Conservation (phyloP, 2,888 invertebrate genomes). For the Eristalinus sepulchralis region DNA sequence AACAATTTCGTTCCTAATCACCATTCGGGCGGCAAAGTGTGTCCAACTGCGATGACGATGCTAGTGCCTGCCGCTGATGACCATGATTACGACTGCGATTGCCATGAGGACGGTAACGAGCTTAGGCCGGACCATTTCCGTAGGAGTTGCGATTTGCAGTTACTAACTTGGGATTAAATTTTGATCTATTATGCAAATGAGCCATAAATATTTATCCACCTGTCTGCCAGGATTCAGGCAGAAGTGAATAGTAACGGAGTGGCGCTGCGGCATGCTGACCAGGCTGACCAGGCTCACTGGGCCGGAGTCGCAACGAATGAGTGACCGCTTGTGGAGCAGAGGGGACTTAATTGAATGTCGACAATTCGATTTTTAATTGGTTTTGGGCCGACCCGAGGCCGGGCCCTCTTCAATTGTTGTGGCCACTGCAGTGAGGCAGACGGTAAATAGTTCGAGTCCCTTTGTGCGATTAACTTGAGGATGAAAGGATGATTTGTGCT, state of each 20-base stretch:
- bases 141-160: slow-evolving; percentile 50
- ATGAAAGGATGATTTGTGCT: not conserved
- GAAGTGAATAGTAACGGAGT: not conserved
- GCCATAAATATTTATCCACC: slow-evolving; percentile 70
- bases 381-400: slow-evolving; percentile 35
- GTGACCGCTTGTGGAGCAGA: slow-evolving; percentile 28
- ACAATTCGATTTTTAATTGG: slow-evolving; percentile 50
- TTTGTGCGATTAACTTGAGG: not conserved
- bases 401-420: slow-evolving; percentile 29
- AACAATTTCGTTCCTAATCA: slow-evolving; percentile 62
- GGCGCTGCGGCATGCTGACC: not conserved
- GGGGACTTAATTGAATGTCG: slow-evolving; percentile 48
- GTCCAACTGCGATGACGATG: slow-evolving; percentile 18
- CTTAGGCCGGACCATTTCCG: slow-evolving; percentile 35
- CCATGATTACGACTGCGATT: slow-evolving; percentile 47
- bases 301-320: not conserved
- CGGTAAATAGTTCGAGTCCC: not conserved
- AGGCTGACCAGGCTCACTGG: too few species aligned
- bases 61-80: slow-evolving; percentile 27
- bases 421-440: not conserved
- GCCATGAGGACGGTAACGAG: slow-evolving; percentile 44
- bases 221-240: slow-evolving; percentile 47
- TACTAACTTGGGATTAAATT: slow-evolving; percentile 65
- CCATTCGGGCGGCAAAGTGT: slow-evolving; percentile 30
- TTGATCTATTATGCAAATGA: slow-evolving; percentile 72